Conservation (phyloP, 2,888 invertebrate genomes). For the Tiphia femorata region DNA sequence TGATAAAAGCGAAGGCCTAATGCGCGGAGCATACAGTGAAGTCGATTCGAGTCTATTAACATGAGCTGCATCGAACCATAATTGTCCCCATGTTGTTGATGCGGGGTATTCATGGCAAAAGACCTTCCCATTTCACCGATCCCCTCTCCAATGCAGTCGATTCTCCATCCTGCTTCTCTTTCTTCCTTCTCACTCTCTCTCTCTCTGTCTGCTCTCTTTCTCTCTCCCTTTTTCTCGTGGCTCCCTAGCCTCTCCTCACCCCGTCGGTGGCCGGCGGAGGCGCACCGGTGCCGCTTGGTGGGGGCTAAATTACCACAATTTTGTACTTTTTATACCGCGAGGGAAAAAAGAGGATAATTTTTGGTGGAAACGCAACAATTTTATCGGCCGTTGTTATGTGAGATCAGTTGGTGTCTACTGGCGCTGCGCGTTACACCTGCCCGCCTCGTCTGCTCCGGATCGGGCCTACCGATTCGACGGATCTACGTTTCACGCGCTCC, state of each 20-base stretch:
- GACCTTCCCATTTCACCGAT: conserved; percentile 39
- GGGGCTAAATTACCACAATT: conserved; percentile 68
- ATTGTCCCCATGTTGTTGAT: conserved; percentile 56
- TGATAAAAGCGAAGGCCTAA: background rate
- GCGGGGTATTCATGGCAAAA: conserved; percentile 45
- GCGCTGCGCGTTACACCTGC: conserved; percentile 67
- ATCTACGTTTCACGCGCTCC: conserved; percentile 12
- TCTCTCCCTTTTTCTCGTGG: conserved; percentile 1
- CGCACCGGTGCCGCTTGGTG: conserved; percentile 42
- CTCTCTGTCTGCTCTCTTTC: conserved; percentile 15
- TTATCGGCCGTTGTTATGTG: conserved; percentile 68
- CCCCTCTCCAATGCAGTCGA: conserved; percentile 14
- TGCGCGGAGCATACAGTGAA: conserved; percentile 18
- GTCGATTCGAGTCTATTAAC: conserved; percentile 47
- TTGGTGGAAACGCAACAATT: conserved; percentile 69
- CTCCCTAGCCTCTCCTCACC: conserved; percentile 33
- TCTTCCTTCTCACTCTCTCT: conserved; percentile 13
- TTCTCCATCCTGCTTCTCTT: conserved; percentile 14
- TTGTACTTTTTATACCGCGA: conserved; percentile 65
- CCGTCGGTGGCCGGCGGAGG: conserved; percentile 39
- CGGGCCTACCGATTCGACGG: conserved; percentile 3
- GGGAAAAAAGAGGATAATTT: conserved; percentile 65
- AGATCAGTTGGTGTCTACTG: conserved; percentile 68
- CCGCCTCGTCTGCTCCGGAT: conserved; percentile 39
- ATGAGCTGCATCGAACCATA: conserved; percentile 57